phyloP scores from a whole-genome alignment of 2,888 invertebrate species.

The Dicyrtoma fusca region DNA sequence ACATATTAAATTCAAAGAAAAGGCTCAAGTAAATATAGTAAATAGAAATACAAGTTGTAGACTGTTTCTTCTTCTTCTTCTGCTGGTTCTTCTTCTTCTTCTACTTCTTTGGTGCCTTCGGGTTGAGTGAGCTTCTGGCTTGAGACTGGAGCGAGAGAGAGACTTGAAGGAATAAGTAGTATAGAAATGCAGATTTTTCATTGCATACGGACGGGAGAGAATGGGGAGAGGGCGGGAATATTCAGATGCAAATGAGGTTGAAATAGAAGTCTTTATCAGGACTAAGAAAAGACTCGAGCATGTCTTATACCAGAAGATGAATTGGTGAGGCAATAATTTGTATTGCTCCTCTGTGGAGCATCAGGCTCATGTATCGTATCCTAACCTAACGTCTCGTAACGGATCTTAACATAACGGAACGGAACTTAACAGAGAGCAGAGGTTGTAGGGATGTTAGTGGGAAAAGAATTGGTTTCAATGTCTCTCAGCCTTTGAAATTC shows the following conservation, averaged over 20 bases:
- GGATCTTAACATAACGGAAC: too few species aligned
- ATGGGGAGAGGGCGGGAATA: conserved; percentile 41
- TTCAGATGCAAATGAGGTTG: conserved; percentile 52
- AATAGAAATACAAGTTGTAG: too few species aligned
- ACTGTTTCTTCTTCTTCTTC: too few species aligned
- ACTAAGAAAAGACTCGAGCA: conserved; percentile 31
- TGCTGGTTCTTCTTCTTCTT: too few species aligned
- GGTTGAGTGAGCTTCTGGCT: too few species aligned
- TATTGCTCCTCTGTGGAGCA: conserved; percentile 41
- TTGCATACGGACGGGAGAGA: background rate
- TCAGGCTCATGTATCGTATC: conserved; percentile 9
- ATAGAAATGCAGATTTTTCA: background rate
- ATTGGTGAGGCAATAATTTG: conserved; percentile 52
- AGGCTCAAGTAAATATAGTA: background rate
- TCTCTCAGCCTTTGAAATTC: background rate
- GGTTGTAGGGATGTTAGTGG: conserved; percentile 38
- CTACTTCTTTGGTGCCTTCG: too few species aligned
- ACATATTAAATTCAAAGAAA: background rate
- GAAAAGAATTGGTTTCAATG: conserved; percentile 48
- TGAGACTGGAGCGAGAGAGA: too few species aligned
- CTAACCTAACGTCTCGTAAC: too few species aligned
- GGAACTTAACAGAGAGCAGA: conserved; percentile 3
- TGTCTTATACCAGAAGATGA: conserved; percentile 46
- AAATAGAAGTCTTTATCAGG: conserved; percentile 42
- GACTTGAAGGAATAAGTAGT: background rate